These are phyloP conservation scores for Cercopithecus mitis DNA, from an alignment of 2,797 vertebrate genomes.

Conservation along the genomic window DNA sequence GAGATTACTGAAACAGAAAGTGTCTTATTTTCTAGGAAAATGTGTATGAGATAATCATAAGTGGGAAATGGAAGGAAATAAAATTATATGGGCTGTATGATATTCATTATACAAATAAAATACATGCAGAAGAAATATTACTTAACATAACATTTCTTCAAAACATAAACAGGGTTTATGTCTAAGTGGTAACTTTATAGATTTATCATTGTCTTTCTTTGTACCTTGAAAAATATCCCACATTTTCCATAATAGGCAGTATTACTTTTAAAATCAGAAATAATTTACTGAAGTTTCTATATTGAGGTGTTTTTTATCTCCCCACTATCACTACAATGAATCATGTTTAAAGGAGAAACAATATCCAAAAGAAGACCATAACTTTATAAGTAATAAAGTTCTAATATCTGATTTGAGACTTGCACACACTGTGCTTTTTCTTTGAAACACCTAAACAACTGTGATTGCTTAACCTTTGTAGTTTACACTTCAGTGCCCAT, in stretches of 20 bases:
- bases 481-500: too few relatives aligned
- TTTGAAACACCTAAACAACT: neutral
- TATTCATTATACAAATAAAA: neutral
- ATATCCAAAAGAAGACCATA: neutral
- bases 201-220: neutral
- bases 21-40: neutral
- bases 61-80: neutral
- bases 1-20: neutral
- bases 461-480: rapidly evolving
- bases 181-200: neutral
- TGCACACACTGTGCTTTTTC: neutral
- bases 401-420: neutral
- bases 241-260: neutral
- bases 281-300: neutral
- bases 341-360: neutral
- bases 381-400: neutral
- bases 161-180: neutral
- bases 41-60: neutral
- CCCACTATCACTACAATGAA: neutral
- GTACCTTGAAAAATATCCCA: neutral
- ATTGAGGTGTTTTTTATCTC: neutral
- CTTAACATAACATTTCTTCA: neutral
- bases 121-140: neutral
- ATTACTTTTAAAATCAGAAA: conserved; percentile 4
- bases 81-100: neutral